These are phyloP conservation scores for Nothoprocta pentlandii DNA, from an alignment of 2,113 vertebrate species.

Conservation along the genomic window DNA sequence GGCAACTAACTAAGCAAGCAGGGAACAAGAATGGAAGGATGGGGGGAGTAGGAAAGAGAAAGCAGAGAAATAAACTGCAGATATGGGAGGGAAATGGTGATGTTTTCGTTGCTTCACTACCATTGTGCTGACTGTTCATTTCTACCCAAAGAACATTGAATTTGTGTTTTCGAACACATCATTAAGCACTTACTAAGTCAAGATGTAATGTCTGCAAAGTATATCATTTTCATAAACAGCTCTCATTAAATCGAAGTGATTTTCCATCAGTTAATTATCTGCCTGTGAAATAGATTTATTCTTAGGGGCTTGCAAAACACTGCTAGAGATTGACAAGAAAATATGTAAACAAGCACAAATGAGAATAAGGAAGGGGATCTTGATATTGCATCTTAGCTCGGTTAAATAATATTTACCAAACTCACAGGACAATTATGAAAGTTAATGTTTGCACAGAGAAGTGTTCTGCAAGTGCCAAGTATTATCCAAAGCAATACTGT, in stretches of 20 bases:
- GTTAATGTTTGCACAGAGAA: background rate
- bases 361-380: background rate
- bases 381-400: background rate
- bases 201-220: background rate
- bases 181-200: background rate
- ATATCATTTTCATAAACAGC: background rate
- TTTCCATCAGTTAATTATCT: background rate
- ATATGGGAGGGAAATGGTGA: background rate
- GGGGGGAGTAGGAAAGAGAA: fast-evolving
- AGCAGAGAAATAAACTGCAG: background rate
- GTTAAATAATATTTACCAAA: background rate
- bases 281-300: background rate
- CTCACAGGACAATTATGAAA: background rate
- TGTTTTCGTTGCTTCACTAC: background rate
- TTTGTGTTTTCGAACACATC: background rate
- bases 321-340: background rate
- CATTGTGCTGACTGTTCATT: background rate
- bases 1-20: background rate
- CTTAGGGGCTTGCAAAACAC: background rate
- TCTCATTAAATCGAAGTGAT: background rate
- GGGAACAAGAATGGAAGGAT: background rate
- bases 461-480: background rate
- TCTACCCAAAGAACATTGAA: background rate
- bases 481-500: background rate
- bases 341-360: background rate